Base-by-base conservation (phyloP, 1,140 invertebrate genomes). In the Stegodyphus mimosarum region DNA sequence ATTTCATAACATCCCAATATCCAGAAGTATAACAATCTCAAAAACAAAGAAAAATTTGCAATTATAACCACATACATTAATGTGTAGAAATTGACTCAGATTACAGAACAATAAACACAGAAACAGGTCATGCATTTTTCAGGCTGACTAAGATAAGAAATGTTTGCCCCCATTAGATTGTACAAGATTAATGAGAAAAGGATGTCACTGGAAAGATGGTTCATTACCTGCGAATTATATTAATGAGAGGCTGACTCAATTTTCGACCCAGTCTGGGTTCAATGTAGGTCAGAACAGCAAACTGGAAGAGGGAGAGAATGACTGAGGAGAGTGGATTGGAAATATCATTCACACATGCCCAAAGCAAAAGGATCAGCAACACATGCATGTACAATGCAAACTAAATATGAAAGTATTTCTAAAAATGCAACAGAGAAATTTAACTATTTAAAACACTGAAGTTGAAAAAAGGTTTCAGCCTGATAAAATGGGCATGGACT, bases 161-260 rank as follows among this genome's bases (percentile, higher is more conserved):
- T n/a, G 51, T 7, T 33, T 0, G 72, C 49, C 2, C n/a, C 49
- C 7, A 51, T 71, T 11, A 48, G 60, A 63, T 17, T 66, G 76
- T 53, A 49, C 33, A 33, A 33, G 60, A 52, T 15, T 55, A 52
- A 72, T 70, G 51, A 64, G 64, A 71, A 86, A 86, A 86, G 74
- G 74, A 86, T 86, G 67, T 86, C 75, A 86, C 17, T 78, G 83
- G 83, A 86, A 86, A 86, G 74, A 86, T 50, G 72, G 77, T 86
- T 72, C 52, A 73, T 88, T 89, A 97, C 96, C 96, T 97, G 94
- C 94, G 94, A 92, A 97, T 96, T 90, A 96, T 93, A 92, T 95
- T 94, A 92, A 97, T 95, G 90, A 97, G 93, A 90, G 95, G 95
- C 92, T 95, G 94, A 90, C 95, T 95, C 90, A 97, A 93, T 92